phyloP scores from a whole-genome alignment of 2,113 vertebrate genomes.

The Theristicus caerulescens region DNA sequence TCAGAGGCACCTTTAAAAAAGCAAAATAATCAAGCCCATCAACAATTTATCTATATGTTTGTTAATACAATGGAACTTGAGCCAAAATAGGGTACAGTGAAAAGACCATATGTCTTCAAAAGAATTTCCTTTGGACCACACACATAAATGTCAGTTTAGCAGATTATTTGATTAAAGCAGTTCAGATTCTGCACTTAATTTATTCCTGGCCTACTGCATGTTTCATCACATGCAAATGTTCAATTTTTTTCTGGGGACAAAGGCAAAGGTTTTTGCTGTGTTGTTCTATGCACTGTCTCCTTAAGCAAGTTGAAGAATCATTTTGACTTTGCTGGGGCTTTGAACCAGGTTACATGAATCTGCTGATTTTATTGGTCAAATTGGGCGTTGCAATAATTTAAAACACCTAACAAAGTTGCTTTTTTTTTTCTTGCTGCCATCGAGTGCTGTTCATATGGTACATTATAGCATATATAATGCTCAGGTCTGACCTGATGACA shows the following conservation, averaged over 20 bases:
- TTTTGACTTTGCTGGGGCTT: not conserved
- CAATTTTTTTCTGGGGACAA: not conserved
- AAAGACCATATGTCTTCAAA: constrained; percentile 3
- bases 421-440: not conserved
- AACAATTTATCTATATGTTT: not conserved
- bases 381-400: not conserved
- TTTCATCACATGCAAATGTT: not conserved
- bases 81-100: not conserved
- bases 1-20: not conserved
- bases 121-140: constrained; percentile 2
- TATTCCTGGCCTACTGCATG: constrained; percentile 7
- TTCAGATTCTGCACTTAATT: constrained; percentile 16
- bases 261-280: not conserved
- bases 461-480: not conserved
- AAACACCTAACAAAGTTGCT: not conserved
- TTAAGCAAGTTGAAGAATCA: not conserved
- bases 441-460: not conserved
- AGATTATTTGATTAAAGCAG: constrained; percentile 24
- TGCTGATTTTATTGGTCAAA: not conserved
- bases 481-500: not conserved
- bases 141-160: not conserved
- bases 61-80: not conserved
- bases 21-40: not conserved
- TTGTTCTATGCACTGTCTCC: not conserved
- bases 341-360: not conserved